Evolutionary conservation across 2,113 vertebrate species (phyloP), one percentile per base, ranked within the genome.

Genomic region (Charina bottae): DNA sequence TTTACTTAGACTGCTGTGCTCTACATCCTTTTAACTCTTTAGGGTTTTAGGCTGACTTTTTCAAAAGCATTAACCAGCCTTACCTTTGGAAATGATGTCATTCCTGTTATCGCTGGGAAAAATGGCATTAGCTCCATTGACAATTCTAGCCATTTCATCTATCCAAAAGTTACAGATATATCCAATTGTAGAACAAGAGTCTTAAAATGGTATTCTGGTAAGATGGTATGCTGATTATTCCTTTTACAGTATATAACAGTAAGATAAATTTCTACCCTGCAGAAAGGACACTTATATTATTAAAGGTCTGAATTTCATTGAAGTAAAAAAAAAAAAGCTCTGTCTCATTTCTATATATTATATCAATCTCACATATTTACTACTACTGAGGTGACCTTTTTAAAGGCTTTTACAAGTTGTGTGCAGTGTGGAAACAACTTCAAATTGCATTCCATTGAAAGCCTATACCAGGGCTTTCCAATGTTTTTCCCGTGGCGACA

Each of bases 211-310:
- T 58, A 59, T 89, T 0, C 0, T 85, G 90, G 92, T 88, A 89
- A 59, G n/a, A 55, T 86, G 33, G 24, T 54, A 83, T 56, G 62
- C 0, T 17, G 87, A 92, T 68, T 24, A 21, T 94, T 90, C 68
- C 0, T 13, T 37, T 15, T 0, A 1, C 54, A 2, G 58, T 28
- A 49, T n/a, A 17, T 54, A 91, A 55, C 60, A 91, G 85, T 88
- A 9, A 3, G 12, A 26, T 86, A 17, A 49, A 37, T 0, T 0
- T 60, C 84, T 92, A 83, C 0, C 0, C 23, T n/a, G 59, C 0
- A 5, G 58, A 46, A 88, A 84, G 33, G 28, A 62, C 11, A 83
- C 59, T 72, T 90, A 33, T 83, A 46, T 13, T 68, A 26, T 24
- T 58, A 55, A 58, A 83, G 19, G 3, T 11, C 62, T 59, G 72